Percentiles rank a stretch among this genome's conserved stretches.
These are phyloP conservation scores for Pterocles orientalis DNA, from an alignment of 2,113 vertebrate genomes.

Conservation along the genomic window DNA sequence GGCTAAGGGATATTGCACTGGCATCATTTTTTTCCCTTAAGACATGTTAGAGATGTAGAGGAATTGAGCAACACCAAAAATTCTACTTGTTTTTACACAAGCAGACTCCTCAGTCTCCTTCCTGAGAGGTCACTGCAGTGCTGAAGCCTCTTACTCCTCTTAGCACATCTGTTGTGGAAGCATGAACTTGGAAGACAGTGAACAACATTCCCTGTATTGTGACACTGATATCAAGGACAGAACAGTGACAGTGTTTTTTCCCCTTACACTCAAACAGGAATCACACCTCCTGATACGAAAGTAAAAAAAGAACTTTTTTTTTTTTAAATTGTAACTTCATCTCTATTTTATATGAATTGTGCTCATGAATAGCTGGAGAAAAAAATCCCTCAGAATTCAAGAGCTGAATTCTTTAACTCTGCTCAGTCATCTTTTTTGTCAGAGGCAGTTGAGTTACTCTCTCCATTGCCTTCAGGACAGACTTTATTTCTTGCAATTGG, in stretches of 20 bases:
- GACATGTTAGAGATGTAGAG: not conserved
- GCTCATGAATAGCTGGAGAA: not conserved
- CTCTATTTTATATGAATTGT: not conserved
- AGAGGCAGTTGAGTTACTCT: slow-evolving; percentile 77
- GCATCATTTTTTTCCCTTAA: not conserved
- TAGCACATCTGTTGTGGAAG: not conserved
- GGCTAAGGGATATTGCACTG: not conserved
- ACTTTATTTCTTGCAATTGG: slow-evolving; percentile 54
- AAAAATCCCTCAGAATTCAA: not conserved
- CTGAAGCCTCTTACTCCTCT: not conserved
- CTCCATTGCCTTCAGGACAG: slow-evolving; percentile 64
- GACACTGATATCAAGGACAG: not conserved
- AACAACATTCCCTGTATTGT: not conserved
- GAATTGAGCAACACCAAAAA: slow-evolving; percentile 2
- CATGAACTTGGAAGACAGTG: not conserved
- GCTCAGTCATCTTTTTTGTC: slow-evolving; percentile 95
- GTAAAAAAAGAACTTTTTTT: not conserved
- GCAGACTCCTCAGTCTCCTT: not conserved
- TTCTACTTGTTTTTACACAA: not conserved
- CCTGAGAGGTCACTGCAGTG: not conserved
- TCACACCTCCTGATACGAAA: not conserved
- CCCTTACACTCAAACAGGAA: not conserved
- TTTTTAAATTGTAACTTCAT: not conserved
- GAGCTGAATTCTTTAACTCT: not conserved
- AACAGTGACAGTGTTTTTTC: not conserved